Percentiles rank a stretch among this genome's conserved stretches.
Evolutionary conservation across 2,888 invertebrate genomes (phyloP).

Genomic region (Linyphia triangularis): DNA sequence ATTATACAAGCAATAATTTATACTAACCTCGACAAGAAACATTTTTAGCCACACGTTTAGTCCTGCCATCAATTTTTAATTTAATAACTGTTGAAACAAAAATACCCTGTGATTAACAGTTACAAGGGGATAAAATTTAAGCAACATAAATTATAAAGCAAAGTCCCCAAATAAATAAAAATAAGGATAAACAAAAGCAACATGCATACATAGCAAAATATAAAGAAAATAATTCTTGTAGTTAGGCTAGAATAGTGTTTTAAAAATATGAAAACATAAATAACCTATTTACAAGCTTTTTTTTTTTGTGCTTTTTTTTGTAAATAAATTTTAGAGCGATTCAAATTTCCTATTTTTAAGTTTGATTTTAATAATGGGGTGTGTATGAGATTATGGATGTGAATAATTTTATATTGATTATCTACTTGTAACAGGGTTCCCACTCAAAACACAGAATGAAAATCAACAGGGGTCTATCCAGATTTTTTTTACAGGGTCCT

Average conservation of each 20-base stretch:
- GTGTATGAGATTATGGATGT: too few species aligned
- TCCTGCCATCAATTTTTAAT: background rate
- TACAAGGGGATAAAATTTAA: background rate
- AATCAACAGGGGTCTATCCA: too few species aligned
- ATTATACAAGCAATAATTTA: background rate
- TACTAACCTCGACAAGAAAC: slow-evolving; percentile 8
- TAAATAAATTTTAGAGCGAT: too few species aligned
- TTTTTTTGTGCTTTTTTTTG: too few species aligned
- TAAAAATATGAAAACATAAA: background rate
- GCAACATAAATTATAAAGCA: background rate
- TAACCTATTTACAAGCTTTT: background rate
- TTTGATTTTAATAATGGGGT: too few species aligned
- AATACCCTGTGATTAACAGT: background rate
- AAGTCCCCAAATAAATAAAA: background rate
- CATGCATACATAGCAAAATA: background rate
- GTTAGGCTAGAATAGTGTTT: background rate
- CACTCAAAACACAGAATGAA: too few species aligned
- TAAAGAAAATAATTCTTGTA: background rate
- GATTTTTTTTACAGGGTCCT: too few species aligned
- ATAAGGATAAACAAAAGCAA: background rate
- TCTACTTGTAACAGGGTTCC: too few species aligned
- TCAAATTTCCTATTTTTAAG: too few species aligned
- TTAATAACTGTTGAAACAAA: slow-evolving; percentile 8
- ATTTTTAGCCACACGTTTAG: background rate
- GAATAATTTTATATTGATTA: too few species aligned